Base-by-base conservation (phyloP, 2,113 vertebrate genomes). In the Saccopteryx leptura region DNA sequence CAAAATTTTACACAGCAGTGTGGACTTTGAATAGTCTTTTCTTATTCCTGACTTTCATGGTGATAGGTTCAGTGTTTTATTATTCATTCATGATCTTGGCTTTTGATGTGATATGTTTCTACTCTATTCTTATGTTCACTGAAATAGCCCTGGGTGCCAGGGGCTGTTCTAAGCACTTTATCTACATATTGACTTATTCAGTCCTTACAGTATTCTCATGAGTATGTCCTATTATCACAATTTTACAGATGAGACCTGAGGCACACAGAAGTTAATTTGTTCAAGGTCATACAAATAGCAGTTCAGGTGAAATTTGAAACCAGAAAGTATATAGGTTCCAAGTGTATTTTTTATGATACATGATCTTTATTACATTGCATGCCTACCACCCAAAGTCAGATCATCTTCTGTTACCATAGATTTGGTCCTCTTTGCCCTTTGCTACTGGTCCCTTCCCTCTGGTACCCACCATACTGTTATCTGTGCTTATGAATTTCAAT, bases 41-140 rank as follows among this genome's bases (percentile, higher is more conserved):
- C 52, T 90, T 61, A 54, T 84, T 91, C 39, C 60, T 89, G 75
- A 91, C 46, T 82, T 56, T 69, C 26, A 58, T 52, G 74, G 56
- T 33, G 65, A 28, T 91, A 13, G 52, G 76, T 97, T 93, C 54
- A n/a, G 12, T 61, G 11, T 91, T 91, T 89, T 21, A 65, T 71
- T 26, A 68, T 72, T 74, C 54, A n/a, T 78, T 90, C 11, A 4
- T 63, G 50, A 61, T 54, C 28, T 88, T 86, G 58, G 66, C 56
- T 72, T 76, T 84, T 46, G 71, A 85, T 85, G 31, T 24, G 66
- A 23, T 4, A 50, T 31, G 0, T 68, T 28, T 80, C 4, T 48
- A 18, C 24, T 68, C 39, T 3, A 19, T 66, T 50, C 33, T 91
- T 84, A 78, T 23, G n/a, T 50, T 18, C 4, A 18, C 14, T 46